Evolutionary conservation across 2,797 vertebrate species (phyloP).

Genomic region (Gobionotothen gibberifrons): DNA sequence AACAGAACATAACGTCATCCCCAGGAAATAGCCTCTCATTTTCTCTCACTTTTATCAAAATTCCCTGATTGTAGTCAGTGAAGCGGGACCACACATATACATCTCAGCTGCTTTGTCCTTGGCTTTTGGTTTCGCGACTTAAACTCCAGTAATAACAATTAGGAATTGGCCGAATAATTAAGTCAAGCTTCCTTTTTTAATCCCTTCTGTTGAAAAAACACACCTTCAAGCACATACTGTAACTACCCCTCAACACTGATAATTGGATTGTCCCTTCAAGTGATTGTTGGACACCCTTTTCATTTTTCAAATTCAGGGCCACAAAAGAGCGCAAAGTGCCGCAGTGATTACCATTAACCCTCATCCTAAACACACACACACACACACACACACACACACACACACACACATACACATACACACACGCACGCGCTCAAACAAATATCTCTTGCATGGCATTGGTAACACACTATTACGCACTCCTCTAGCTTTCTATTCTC

Average conservation of each 20-base stretch:
- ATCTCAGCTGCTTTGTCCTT: constrained; percentile 31
- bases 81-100: constrained; percentile 20
- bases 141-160: constrained; percentile 46
- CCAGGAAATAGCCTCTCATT: constrained; percentile 30
- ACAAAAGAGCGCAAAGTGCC: constrained; percentile 51
- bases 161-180: constrained; percentile 47
- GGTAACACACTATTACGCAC: constrained; percentile 49
- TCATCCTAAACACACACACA: constrained; percentile 25
- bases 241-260: constrained; percentile 34
- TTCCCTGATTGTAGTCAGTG: constrained; percentile 34
- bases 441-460: constrained; percentile 21
- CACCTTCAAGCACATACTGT: constrained; percentile 39
- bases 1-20: constrained; percentile 19
- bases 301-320: constrained; percentile 57
- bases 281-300: constrained; percentile 48
- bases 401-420: constrained; percentile 15
- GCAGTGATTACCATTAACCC: constrained; percentile 61
- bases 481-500: constrained; percentile 49
- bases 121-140: constrained; percentile 26
- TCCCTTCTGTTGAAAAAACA: constrained; percentile 25
- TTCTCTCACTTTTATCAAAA: constrained; percentile 36
- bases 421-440: constrained; percentile 5
- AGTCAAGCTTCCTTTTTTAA: constrained; percentile 38
- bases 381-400: not conserved
- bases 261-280: constrained; percentile 61